These are phyloP conservation scores for Zygaena filipendulae DNA, from an alignment of 2,888 invertebrate species.

Conservation along the genomic window DNA sequence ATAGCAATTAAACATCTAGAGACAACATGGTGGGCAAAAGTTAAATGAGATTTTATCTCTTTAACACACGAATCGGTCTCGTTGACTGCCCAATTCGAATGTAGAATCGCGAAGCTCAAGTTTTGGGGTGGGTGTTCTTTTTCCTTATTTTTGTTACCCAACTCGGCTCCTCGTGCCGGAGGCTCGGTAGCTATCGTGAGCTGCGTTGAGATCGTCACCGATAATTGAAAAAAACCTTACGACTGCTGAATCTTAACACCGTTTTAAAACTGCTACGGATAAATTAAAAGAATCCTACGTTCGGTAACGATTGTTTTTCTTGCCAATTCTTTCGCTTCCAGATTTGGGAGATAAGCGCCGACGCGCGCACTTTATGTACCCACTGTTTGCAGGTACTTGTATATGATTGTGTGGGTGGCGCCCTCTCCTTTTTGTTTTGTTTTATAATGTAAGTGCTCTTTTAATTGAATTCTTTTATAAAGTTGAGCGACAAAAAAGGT, in stretches of 20 bases:
- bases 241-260: constrained; percentile 60
- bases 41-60: too few relatives aligned
- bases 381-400: constrained; percentile 29
- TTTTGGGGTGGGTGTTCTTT: too few relatives aligned
- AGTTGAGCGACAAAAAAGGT: too few relatives aligned
- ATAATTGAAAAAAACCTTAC: constrained; percentile 58
- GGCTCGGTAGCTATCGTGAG: constrained; percentile 50
- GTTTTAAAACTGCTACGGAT: constrained; percentile 61
- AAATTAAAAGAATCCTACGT: constrained; percentile 57
- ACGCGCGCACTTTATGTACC: constrained; percentile 51
- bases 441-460: constrained; percentile 28
- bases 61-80: too few relatives aligned
- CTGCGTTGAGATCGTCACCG: constrained; percentile 50
- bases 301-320: constrained; percentile 45
- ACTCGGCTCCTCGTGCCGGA: too few relatives aligned
- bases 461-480: constrained; percentile 23
- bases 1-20: too few relatives aligned
- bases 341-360: constrained; percentile 51
- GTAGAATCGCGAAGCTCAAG: too few relatives aligned
- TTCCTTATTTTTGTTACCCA: too few relatives aligned
- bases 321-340: constrained; percentile 37
- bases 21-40: too few relatives aligned
- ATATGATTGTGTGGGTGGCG: constrained; percentile 44
- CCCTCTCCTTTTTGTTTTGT: constrained; percentile 23
- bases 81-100: too few relatives aligned